Percentiles rank a stretch among this genome's conserved stretches.
phyloP scores from a whole-genome alignment of 2,113 vertebrate species.

The Reinhardtius hippoglossoides region DNA sequence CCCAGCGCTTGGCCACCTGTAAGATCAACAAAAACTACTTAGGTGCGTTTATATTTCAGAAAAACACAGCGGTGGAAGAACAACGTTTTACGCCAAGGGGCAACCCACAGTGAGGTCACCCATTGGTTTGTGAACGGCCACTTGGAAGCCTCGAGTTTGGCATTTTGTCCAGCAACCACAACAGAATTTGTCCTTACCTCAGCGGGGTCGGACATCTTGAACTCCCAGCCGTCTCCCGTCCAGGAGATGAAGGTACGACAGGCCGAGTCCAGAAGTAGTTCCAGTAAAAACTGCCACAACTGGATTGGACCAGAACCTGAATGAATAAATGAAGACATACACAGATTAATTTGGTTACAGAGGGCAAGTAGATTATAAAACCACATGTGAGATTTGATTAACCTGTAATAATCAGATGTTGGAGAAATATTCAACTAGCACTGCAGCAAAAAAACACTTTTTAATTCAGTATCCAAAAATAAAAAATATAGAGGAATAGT shows the following conservation, averaged over 20 bases:
- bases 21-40: conserved; percentile 1
- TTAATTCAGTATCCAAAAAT: too few relatives aligned
- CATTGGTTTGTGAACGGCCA: too few relatives aligned
- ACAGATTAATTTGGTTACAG: neutral
- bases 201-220: conserved; percentile 87
- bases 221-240: conserved; percentile 89
- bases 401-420: neutral
- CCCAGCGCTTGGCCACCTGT: conserved; percentile 89
- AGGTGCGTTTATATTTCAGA: neutral
- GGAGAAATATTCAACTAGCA: neutral
- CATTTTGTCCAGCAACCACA: neutral
- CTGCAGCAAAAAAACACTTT: neutral
- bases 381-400: neutral
- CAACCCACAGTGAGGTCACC: too few relatives aligned
- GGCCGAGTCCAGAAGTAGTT: conserved; percentile 84
- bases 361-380: neutral
- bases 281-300: conserved; percentile 87
- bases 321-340: neutral
- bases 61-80: neutral
- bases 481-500: too few relatives aligned
- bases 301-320: conserved; percentile 86
- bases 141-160: too few relatives aligned
- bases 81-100: too few relatives aligned
- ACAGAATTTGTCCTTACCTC: conserved; percentile 75
- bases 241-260: conserved; percentile 85